Conservation (phyloP, 2,888 invertebrate genomes). For the Operophtera brumata region DNA sequence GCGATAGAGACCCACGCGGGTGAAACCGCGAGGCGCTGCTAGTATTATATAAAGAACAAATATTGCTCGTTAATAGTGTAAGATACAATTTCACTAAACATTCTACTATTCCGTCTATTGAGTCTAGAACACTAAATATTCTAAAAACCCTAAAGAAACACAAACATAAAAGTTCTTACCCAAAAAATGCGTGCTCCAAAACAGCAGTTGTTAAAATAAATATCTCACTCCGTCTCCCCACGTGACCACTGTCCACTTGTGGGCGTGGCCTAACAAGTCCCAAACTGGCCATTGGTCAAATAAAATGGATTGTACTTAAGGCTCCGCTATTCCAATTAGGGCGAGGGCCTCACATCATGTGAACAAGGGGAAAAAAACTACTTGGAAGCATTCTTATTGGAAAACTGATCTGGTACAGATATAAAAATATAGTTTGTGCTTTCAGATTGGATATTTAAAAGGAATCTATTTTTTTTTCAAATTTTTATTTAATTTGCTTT, state of each 20-base stretch:
- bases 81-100: no score
- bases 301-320: conserved; percentile 1
- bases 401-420: no score
- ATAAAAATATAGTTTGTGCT: no score
- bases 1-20: no score
- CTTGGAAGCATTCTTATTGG: conserved; percentile 6
- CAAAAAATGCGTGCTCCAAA: background rate
- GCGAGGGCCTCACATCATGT: background rate
- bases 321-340: background rate
- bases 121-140: no score
- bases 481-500: no score
- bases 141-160: background rate
- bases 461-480: no score
- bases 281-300: conserved; percentile 59
- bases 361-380: conserved; percentile 6
- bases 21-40: no score
- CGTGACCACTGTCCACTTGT: conserved; percentile 51
- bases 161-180: background rate
- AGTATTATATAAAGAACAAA: no score
- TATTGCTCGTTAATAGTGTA: no score
- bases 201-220: background rate
- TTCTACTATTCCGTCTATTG: no score
- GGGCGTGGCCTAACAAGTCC: conserved; percentile 47
- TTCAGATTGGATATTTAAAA: background rate
- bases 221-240: conserved; percentile 1